These are phyloP conservation scores for Palythoa caribaeorum DNA, from an alignment of 92 coral and sea anemone species.

Conservation along the genomic window DNA sequence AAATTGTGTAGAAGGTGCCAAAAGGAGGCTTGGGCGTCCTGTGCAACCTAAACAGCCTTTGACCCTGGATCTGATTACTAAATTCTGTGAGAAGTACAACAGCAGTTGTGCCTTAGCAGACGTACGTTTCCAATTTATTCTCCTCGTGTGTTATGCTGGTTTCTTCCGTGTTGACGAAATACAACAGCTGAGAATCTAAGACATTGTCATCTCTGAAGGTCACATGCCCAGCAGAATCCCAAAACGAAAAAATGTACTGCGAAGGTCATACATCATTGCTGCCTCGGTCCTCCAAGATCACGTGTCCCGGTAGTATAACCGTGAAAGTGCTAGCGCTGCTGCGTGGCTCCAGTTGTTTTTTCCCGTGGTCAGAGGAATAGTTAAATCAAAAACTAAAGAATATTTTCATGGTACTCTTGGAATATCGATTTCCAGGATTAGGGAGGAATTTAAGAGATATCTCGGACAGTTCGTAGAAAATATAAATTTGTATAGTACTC, in stretches of 20 bases:
- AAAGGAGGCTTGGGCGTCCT: not conserved
- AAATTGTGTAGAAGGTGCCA: not conserved
- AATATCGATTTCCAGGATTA: slow-evolving; percentile 48
- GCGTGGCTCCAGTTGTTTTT: slow-evolving; percentile 1
- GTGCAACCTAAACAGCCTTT: slow-evolving; percentile 19
- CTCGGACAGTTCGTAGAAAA: not conserved
- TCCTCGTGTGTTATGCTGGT: slow-evolving; percentile 3
- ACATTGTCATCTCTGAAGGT: slow-evolving; percentile 1
- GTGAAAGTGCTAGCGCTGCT: slow-evolving; percentile 43
- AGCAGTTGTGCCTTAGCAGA: not conserved
- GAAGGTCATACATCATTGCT: slow-evolving; percentile 9
- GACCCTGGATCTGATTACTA: not conserved
- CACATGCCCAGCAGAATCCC: slow-evolving; percentile 3
- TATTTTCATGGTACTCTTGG: slow-evolving; percentile 54
- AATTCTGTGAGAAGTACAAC: not conserved
- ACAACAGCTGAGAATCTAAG: not conserved
- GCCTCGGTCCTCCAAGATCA: slow-evolving; percentile 21
- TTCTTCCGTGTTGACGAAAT: slow-evolving; percentile 1
- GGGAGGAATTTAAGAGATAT: slow-evolving; percentile 58
- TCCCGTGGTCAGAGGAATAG: slow-evolving; percentile 66
- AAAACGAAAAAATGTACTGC: not conserved
- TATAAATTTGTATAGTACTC: not conserved
- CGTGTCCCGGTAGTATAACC: slow-evolving; percentile 60
- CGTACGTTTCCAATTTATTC: slow-evolving; percentile 1
- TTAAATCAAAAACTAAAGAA: slow-evolving; percentile 57